Conservation (phyloP, 1,140 invertebrate species). For the Aphelinus certus region DNA sequence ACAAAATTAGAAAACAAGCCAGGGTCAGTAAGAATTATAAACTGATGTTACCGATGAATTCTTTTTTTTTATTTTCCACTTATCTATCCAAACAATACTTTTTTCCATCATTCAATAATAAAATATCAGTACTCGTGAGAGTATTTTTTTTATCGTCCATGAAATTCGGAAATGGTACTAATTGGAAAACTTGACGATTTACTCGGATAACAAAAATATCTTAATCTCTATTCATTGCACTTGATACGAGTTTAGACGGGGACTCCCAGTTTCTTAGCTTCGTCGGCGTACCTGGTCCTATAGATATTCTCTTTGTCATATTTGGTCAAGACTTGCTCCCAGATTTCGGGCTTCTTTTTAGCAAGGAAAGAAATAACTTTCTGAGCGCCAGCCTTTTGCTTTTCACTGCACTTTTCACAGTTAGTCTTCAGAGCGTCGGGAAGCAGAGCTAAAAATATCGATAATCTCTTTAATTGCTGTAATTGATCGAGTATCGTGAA, state of each 20-base stretch:
- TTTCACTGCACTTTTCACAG: slow-evolving; percentile 72
- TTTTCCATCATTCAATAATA: too few species aligned
- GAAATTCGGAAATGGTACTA: background rate
- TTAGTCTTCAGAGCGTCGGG: slow-evolving; percentile 72
- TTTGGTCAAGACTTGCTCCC: slow-evolving; percentile 68
- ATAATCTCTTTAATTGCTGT: too few species aligned
- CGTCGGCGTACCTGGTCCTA: slow-evolving; percentile 67
- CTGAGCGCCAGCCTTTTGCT: slow-evolving; percentile 66
- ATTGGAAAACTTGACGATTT: too few species aligned
- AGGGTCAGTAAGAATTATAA: too few species aligned
- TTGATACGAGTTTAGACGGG: slow-evolving; percentile 39
- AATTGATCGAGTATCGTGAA: too few species aligned
- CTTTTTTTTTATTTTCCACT: too few species aligned
- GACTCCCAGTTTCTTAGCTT: slow-evolving; percentile 59
- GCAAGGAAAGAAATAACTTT: slow-evolving; percentile 68
- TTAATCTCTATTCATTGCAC: too few species aligned
- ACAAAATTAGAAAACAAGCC: too few species aligned
- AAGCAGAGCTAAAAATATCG: slow-evolving; percentile 60
- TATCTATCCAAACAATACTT: too few species aligned
- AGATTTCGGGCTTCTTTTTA: slow-evolving; percentile 69
- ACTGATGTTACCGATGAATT: too few species aligned
- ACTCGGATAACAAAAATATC: too few species aligned
- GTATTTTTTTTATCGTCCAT: slow-evolving; percentile 24
- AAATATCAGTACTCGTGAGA: background rate
- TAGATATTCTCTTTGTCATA: slow-evolving; percentile 72